Evolutionary conservation across 2,797 vertebrate species (phyloP), one percentile per base, ranked within the genome.

Genomic region (Anisognathus igniventris): DNA sequence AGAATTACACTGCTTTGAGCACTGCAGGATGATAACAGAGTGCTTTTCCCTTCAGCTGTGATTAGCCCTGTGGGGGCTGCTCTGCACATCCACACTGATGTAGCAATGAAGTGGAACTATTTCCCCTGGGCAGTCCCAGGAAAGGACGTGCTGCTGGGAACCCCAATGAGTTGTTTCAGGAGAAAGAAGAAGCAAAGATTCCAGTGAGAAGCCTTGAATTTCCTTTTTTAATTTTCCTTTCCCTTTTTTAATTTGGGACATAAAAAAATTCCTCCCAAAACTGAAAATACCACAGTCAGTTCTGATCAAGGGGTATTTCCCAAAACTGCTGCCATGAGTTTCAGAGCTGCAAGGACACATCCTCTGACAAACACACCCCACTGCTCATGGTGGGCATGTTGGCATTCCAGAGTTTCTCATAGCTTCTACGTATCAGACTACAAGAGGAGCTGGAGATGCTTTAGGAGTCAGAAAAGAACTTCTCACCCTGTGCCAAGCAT

Each of bases 111-210:
- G 39, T 15, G 7, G 39, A 45, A 17, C 27, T 51, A 22, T 7
- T 17, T 17, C 48, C 14, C 57, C 48, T 20, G 37, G 37, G 42
- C 37, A 57, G 42, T 18, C 57, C 30, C 53, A 56, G 1, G 2
- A 25, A 28, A 56, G 42, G 17, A 33, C 0, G 0, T 13, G 28
- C 42, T 66, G 40, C 2, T 53, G 53, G n/a, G 70, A 88, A 5
- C 35, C 18, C 18, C 21, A 44, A 0, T 1, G 40, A 76, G 11
- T 24, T 57, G 11, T 50, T 76, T 42, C 47, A 56, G 33, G 17
- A 47, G 14, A 33, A 60, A 40, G 9, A 60, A 60, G 33, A 2
- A 51, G 28, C 8, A 23, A 31, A 81, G 17, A 62, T 50, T 61
- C 16, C 50, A 54, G 9, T 30, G 61, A 80, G 45, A 39, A 86